Conservation (phyloP, 2,888 invertebrate species). For the Dicyrtomina minuta region DNA sequence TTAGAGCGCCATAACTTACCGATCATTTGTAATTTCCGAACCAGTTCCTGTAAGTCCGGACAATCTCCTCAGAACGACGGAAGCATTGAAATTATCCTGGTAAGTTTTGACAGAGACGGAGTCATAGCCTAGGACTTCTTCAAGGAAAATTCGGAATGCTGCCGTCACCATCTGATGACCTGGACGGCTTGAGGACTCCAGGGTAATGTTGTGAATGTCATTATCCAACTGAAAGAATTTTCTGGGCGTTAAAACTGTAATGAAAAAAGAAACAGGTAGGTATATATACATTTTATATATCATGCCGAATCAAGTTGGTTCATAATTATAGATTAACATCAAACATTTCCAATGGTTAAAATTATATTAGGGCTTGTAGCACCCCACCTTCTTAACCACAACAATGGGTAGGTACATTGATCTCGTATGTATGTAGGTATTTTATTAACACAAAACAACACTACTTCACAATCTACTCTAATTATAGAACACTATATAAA, state of each 20-base stretch:
- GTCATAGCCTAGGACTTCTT: constrained; percentile 50
- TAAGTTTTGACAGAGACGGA: constrained; percentile 42
- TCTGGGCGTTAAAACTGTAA: constrained; percentile 25
- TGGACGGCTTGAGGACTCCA: constrained; percentile 45
- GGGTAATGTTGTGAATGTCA: constrained; percentile 47
- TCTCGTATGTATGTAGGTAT: too few species aligned
- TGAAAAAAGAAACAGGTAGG: not conserved
- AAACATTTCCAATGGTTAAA: too few species aligned
- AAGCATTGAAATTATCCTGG: constrained; percentile 43
- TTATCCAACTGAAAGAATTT: constrained; percentile 49
- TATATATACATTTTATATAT: not conserved
- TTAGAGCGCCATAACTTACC: too few species aligned
- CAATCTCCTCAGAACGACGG: constrained; percentile 42
- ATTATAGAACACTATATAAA: too few species aligned
- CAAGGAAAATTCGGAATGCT: constrained; percentile 48
- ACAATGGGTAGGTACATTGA: too few species aligned
- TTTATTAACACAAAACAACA: too few species aligned
- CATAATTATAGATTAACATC: too few species aligned
- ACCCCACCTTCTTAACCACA: too few species aligned
- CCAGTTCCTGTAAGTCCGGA: not conserved
- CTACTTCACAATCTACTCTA: too few species aligned
- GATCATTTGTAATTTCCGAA: too few species aligned
- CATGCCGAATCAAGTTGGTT: not conserved
- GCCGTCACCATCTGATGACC: constrained; percentile 51
- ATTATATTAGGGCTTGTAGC: too few species aligned